Conservation (phyloP, 1,140 invertebrate genomes). For the Periplaneta americana region DNA sequence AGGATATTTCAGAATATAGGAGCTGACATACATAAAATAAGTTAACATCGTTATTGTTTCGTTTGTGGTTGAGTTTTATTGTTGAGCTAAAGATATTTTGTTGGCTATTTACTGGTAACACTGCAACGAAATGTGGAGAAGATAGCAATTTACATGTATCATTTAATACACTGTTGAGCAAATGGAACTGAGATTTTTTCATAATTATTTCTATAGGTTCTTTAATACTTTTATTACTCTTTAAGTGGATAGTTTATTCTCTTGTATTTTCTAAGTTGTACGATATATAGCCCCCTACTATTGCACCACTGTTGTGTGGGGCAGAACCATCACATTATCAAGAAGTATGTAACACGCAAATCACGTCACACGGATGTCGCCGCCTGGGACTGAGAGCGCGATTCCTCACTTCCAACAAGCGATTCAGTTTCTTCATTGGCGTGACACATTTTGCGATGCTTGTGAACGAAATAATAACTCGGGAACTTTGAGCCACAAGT, state of each 20-base stretch:
- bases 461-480: conserved; percentile 90
- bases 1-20: too few species aligned
- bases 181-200: neutral
- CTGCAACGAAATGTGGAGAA: too few species aligned
- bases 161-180: neutral
- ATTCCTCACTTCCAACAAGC: conserved; percentile 2
- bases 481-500: conserved; percentile 88
- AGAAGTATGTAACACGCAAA: too few species aligned
- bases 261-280: too few species aligned
- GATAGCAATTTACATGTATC: neutral
- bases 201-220: neutral
- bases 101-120: neutral
- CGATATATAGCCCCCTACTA: neutral
- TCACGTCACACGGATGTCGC: neutral
- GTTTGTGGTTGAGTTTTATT: neutral
- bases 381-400: conserved; percentile 1
- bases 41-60: too few species aligned
- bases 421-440: conserved; percentile 38
- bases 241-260: neutral
- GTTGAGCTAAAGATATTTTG: neutral
- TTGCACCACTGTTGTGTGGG: too few species aligned
- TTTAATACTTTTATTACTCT: neutral
- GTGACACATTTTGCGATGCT: conserved; percentile 81
- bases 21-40: too few species aligned
- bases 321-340: too few species aligned